Evolutionary conservation across 2,888 invertebrate species (phyloP).

Genomic region (Xanthorhoe spadicearia): DNA sequence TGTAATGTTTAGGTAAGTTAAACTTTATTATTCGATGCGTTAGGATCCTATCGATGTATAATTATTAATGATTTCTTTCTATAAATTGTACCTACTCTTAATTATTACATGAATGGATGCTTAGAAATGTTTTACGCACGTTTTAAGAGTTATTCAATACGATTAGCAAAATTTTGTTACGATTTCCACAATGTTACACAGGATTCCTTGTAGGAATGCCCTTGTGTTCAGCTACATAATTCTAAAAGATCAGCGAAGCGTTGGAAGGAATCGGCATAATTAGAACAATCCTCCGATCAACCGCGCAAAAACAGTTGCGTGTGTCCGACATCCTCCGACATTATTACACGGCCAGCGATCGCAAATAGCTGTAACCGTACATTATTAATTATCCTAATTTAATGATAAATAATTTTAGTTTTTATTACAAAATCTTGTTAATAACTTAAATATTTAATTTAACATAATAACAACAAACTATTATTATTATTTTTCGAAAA

Average conservation of each 20-base stretch:
- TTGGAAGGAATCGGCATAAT: constrained; percentile 39
- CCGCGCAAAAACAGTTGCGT: constrained; percentile 47
- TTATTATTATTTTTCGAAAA: too few relatives aligned
- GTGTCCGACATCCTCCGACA: constrained; percentile 54
- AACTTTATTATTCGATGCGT: too few relatives aligned
- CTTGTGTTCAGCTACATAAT: constrained; percentile 20
- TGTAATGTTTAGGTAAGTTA: too few relatives aligned
- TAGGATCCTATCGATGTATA: too few relatives aligned
- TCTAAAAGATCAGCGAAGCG: constrained; percentile 24
- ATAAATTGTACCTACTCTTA: too few relatives aligned
- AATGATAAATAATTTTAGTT: not conserved
- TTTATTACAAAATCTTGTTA: not conserved
- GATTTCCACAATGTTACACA: not conserved
- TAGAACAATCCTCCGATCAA: constrained; percentile 33
- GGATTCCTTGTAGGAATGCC: not conserved
- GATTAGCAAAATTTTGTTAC: not conserved
- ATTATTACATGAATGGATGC: too few relatives aligned
- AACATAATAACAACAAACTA: not conserved
- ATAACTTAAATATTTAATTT: not conserved
- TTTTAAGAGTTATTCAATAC: not conserved
- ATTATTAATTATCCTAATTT: not conserved
- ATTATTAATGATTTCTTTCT: too few relatives aligned
- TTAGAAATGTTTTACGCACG: too few relatives aligned
- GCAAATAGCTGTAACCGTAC: constrained; percentile 10
- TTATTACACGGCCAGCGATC: constrained; percentile 27